phyloP scores from a whole-genome alignment of 2,888 invertebrate genomes.

The Synergus umbraculus region DNA sequence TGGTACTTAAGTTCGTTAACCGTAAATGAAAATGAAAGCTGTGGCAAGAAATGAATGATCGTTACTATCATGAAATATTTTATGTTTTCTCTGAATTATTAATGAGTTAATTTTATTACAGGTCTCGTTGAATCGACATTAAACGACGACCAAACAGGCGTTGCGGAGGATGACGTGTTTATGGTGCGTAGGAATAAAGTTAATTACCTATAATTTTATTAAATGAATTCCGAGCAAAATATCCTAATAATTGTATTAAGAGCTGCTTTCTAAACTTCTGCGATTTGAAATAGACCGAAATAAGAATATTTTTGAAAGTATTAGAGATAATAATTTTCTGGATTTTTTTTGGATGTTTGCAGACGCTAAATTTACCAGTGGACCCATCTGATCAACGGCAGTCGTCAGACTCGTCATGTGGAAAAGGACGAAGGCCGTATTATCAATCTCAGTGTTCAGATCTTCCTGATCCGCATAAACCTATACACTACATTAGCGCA shows the following conservation, averaged over 20 bases:
- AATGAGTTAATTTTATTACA: conserved; percentile 72
- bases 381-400: conserved; percentile 88
- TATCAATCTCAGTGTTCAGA: conserved; percentile 71
- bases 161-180: conserved; percentile 96
- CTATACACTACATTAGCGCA: conserved; percentile 70
- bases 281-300: background rate
- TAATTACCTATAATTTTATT: too few species aligned
- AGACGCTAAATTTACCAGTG: conserved; percentile 93
- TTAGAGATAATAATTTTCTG: conserved; percentile 55
- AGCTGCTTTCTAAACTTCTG: too few species aligned
- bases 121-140: conserved; percentile 87
- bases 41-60: background rate
- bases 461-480: conserved; percentile 68
- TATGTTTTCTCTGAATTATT: conserved; percentile 53
- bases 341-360: conserved; percentile 61
- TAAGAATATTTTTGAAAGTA: conserved; percentile 69
- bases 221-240: too few species aligned
- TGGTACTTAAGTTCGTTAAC: conserved; percentile 46
- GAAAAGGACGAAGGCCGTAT: conserved; percentile 66
- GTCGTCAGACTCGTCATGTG: conserved; percentile 76
- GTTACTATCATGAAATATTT: conserved; percentile 32
- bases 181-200: conserved; percentile 83
- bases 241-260: background rate
- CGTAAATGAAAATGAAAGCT: conserved; percentile 36
- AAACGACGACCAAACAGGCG: conserved; percentile 83